Evolutionary conservation across 2,797 vertebrate species (phyloP).

Genomic region (Siniperca obscura): DNA sequence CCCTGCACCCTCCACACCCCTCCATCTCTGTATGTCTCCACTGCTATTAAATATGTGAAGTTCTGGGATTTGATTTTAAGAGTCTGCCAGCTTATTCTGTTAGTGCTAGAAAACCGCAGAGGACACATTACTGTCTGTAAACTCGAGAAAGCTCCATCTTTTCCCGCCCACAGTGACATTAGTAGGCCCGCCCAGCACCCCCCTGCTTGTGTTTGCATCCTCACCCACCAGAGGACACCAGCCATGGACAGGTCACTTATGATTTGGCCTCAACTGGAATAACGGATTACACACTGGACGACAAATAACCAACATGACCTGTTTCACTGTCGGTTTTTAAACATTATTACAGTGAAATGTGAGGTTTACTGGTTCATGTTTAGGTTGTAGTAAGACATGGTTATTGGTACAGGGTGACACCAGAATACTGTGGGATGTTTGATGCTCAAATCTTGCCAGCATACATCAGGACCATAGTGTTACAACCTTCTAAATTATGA

Average conservation of each 20-base stretch:
- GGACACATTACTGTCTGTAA: slow-evolving; percentile 54
- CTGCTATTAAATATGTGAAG: slow-evolving; percentile 32
- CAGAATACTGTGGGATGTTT: slow-evolving; percentile 19
- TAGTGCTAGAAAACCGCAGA: slow-evolving; percentile 40
- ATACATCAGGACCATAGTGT: neutral
- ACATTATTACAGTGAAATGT: slow-evolving; percentile 6
- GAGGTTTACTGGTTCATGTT: slow-evolving; percentile 11
- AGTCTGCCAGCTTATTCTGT: slow-evolving; percentile 29
- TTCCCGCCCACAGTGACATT: slow-evolving; percentile 9
- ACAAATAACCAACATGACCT: neutral
- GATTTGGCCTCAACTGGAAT: slow-evolving; percentile 18
- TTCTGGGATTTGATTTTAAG: slow-evolving; percentile 40
- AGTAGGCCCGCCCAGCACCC: slow-evolving; percentile 1
- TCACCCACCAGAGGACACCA: slow-evolving; percentile 37
- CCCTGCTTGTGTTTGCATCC: slow-evolving; percentile 44
- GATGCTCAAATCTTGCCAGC: neutral
- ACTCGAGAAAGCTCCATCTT: slow-evolving; percentile 38
- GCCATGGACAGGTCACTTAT: slow-evolving; percentile 10
- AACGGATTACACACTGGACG: neutral
- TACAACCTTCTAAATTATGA: neutral
- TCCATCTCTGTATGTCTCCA: slow-evolving; percentile 13
- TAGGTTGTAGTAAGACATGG: neutral
- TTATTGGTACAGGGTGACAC: slow-evolving; percentile 2
- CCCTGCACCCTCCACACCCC: slow-evolving; percentile 23
- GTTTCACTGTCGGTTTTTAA: neutral